Percentiles rank a stretch among this genome's conserved stretches.
Conservation (phyloP, 2,888 invertebrate species). For the Brachypterus glaber region DNA sequence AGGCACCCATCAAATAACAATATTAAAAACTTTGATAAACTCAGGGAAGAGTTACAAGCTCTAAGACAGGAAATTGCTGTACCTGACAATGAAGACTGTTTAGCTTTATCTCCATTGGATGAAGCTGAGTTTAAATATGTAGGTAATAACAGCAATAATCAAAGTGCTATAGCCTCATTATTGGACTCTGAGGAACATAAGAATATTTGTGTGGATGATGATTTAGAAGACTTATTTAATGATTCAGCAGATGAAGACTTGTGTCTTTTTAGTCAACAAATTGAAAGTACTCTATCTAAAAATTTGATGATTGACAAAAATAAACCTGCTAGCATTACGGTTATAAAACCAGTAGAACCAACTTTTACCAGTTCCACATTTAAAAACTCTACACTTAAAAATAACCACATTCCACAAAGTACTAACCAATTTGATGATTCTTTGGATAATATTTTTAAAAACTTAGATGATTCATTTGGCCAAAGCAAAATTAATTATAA, state of each 20-base stretch:
- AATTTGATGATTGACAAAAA: constrained; percentile 1
- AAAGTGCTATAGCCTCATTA: not conserved
- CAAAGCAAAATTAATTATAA: constrained; percentile 8
- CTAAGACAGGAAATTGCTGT: constrained; percentile 29
- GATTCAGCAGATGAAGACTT: constrained; percentile 37
- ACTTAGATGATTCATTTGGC: constrained; percentile 22
- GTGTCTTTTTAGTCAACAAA: constrained; percentile 32
- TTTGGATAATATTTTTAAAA: constrained; percentile 25
- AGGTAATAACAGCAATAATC: not conserved
- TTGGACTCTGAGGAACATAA: not conserved
- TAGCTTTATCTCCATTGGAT: constrained; percentile 27
- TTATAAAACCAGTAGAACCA: constrained; percentile 7
- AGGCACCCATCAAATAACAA: constrained; percentile 28
- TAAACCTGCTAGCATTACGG: constrained; percentile 2
- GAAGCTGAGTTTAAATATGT: constrained; percentile 26
- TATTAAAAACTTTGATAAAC: constrained; percentile 32
- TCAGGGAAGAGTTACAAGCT: constrained; percentile 33
- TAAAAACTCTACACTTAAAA: too few species aligned
- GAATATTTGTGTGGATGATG: constrained; percentile 9
- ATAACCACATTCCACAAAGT: too few species aligned
- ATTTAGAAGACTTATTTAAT: constrained; percentile 31
- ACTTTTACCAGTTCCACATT: too few species aligned
- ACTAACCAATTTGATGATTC: constrained; percentile 31
- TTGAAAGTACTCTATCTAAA: constrained; percentile 30
- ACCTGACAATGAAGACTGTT: constrained; percentile 29